phyloP scores from a whole-genome alignment of 1,140 invertebrate species.

The Prorops nasuta region DNA sequence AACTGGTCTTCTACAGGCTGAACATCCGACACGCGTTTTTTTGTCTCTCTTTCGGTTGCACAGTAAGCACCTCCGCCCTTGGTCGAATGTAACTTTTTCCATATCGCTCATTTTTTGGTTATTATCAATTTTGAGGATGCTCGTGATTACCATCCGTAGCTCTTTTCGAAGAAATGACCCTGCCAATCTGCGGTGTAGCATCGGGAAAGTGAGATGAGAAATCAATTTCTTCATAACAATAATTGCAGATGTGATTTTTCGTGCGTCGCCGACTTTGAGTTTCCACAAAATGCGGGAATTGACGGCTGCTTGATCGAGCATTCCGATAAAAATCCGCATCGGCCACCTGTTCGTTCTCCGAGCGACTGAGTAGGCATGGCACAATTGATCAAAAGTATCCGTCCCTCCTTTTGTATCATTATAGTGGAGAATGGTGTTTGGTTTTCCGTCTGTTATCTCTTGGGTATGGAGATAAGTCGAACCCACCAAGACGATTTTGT shows the following conservation, averaged over 20 bases:
- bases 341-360: conserved; percentile 34
- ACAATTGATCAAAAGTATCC: conserved; percentile 41
- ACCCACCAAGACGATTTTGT: conserved; percentile 4
- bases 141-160: not conserved
- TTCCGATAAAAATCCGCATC: conserved; percentile 22
- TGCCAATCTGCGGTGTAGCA: not conserved
- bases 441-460: conserved; percentile 28
- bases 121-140: not conserved
- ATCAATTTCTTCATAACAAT: conserved; percentile 1
- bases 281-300: conserved; percentile 14
- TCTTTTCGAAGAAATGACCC: not conserved
- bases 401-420: conserved; percentile 49
- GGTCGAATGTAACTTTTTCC: not conserved
- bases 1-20: not conserved
- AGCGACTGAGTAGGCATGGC: conserved; percentile 19
- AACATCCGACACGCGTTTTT: not conserved
- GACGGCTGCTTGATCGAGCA: conserved; percentile 21
- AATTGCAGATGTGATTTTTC: not conserved
- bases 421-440: conserved; percentile 45
- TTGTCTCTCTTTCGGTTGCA: not conserved
- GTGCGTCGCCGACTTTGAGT: conserved; percentile 4
- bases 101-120: not conserved
- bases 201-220: not conserved
- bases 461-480: not conserved
- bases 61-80: not conserved